Percentiles rank a stretch among this genome's conserved stretches.
phyloP scores from a whole-genome alignment of 2,888 invertebrate genomes.

The Acrocera orbiculus region DNA sequence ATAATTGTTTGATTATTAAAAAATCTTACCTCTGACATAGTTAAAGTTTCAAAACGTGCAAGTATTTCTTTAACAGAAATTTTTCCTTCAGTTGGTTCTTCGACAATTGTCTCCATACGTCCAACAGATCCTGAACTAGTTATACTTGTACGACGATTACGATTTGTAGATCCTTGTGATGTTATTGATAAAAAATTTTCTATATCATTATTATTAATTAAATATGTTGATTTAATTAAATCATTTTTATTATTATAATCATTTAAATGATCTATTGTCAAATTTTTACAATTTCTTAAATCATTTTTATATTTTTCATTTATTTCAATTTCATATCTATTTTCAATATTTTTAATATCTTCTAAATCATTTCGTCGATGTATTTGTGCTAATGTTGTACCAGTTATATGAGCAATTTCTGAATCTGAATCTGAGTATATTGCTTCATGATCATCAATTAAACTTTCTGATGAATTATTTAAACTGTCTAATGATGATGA shows the following conservation, averaged over 20 bases:
- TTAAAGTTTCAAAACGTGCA: constrained; percentile 60
- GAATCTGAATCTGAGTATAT: constrained; percentile 45
- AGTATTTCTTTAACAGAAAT: constrained; percentile 68
- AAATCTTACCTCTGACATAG: constrained; percentile 24
- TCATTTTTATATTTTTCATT: too few relatives aligned
- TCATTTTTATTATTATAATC: neutral
- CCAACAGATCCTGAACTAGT: constrained; percentile 37
- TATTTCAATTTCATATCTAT: too few relatives aligned
- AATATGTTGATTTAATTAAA: neutral
- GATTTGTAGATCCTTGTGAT: constrained; percentile 5
- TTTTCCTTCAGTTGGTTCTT: constrained; percentile 61
- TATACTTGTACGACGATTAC: constrained; percentile 25
- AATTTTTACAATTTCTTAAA: too few relatives aligned
- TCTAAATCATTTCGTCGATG: constrained; percentile 27
- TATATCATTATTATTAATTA: neutral
- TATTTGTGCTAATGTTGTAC: constrained; percentile 26
- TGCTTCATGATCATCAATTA: constrained; percentile 40
- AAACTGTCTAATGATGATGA: constrained; percentile 47
- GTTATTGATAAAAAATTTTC: neutral
- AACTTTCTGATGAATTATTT: constrained; percentile 49
- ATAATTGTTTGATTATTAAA: neutral
- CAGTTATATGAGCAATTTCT: constrained; percentile 38
- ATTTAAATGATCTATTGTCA: too few relatives aligned
- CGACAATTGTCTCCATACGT: constrained; percentile 67
- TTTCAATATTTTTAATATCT: constrained; percentile 19